Conservation (phyloP, 2,113 vertebrate genomes). For the Podarcis cretensis region DNA sequence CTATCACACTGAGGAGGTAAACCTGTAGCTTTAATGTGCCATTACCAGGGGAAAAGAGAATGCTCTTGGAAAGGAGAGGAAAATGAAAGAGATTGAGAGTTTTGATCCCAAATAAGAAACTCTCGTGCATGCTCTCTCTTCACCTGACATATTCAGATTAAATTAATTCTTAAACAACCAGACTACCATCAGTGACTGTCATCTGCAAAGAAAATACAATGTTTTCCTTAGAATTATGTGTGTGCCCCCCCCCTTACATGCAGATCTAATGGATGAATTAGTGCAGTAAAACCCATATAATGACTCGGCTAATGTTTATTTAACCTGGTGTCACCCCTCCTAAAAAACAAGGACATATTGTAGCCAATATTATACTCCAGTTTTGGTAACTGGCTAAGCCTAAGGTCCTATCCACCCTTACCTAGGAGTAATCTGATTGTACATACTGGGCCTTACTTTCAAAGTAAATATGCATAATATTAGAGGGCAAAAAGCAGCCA, state of each 20-base stretch:
- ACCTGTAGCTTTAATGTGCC: not conserved
- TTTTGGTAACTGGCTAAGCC: not conserved
- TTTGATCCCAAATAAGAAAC: not conserved
- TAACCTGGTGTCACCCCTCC: too few relatives aligned
- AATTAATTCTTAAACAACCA: not conserved
- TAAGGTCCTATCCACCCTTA: not conserved
- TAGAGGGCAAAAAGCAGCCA: not conserved
- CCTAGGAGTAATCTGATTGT: not conserved
- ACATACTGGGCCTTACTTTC: not conserved
- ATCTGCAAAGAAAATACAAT: not conserved
- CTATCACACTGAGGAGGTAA: slow-evolving; percentile 51
- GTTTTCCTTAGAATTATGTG: not conserved
- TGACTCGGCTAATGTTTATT: not conserved
- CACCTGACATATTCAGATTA: not conserved
- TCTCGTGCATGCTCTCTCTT: not conserved
- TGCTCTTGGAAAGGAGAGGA: not conserved
- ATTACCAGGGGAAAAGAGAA: not conserved
- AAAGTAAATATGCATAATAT: not conserved
- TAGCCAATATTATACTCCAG: not conserved
- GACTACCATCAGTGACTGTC: not conserved
- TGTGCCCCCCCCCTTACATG: not conserved
- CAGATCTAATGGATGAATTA: not conserved
- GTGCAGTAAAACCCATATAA: not conserved
- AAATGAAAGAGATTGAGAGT: not conserved
- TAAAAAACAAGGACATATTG: not conserved